Conservation (phyloP, 2,888 invertebrate genomes). For the Emmelina monodactyla region DNA sequence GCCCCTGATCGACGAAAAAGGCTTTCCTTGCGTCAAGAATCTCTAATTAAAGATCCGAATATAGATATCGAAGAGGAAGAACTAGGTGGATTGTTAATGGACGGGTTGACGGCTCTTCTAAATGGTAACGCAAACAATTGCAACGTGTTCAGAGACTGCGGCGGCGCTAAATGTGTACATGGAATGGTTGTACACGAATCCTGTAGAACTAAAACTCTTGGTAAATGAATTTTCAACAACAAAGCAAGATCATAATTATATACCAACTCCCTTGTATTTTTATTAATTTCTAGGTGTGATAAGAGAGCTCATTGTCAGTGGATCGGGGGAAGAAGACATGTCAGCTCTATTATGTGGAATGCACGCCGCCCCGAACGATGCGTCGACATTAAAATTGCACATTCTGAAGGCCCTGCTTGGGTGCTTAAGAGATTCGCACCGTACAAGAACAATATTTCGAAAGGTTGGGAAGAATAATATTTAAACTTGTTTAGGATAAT, state of each 20-base stretch:
- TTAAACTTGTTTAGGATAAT: no score
- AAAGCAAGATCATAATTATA: conserved; percentile 28
- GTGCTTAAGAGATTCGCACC: conserved; percentile 94
- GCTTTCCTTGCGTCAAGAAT: conserved; percentile 37
- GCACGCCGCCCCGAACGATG: conserved; percentile 86
- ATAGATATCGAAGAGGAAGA: conserved; percentile 71
- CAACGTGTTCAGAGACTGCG: conserved; percentile 91
- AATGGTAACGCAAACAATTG: conserved; percentile 88
- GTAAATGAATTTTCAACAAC: no score
- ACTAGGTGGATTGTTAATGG: conserved; percentile 85
- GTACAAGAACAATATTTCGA: conserved; percentile 94
- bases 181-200: conserved; percentile 84
- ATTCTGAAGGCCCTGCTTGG: conserved; percentile 87
- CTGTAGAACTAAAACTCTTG: conserved; percentile 83
- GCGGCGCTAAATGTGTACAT: conserved; percentile 92
- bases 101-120: conserved; percentile 83
- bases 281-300: conserved; percentile 70
- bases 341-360: conserved; percentile 88
- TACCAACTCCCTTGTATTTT: background rate
- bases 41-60: conserved; percentile 49
- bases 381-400: conserved; percentile 86
- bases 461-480: no score
- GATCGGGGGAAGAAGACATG: conserved; percentile 97
- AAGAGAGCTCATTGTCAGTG: conserved; percentile 86
- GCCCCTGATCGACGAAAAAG: conserved; percentile 53